Conservation (phyloP, 2,797 vertebrate species). For the Anolis apletophallus region DNA sequence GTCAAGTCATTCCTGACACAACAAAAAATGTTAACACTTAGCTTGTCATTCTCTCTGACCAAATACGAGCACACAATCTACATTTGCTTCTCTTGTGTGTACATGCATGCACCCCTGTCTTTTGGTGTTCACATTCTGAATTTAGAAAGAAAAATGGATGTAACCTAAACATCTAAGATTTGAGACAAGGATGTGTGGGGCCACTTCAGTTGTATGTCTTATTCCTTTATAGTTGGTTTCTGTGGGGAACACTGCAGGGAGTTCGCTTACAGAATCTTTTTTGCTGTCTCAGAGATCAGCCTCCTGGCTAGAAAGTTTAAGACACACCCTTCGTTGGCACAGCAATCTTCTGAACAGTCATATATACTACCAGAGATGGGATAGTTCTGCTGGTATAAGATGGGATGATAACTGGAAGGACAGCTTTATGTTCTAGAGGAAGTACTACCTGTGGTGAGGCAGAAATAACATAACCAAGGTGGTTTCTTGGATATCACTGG, state of each 20-base stretch:
- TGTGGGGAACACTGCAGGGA: not conserved
- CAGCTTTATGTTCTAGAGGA: not conserved
- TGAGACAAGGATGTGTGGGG: not conserved
- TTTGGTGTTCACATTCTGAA: not conserved
- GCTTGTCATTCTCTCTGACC: not conserved
- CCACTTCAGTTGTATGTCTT: not conserved
- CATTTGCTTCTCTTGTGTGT: not conserved
- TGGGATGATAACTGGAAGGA: conserved; percentile 5
- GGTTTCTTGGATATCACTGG: not conserved
- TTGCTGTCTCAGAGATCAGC: not conserved
- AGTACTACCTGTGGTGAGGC: not conserved
- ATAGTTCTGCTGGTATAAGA: not conserved
- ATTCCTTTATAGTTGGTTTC: conserved; percentile 14
- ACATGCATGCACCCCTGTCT: not conserved
- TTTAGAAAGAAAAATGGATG: not conserved
- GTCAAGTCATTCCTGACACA: no score
- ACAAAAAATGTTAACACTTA: not conserved
- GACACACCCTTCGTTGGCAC: not conserved
- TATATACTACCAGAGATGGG: not conserved
- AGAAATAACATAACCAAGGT: not conserved
- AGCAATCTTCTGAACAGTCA: not conserved
- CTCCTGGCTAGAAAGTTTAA: not conserved
- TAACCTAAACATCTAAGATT: conserved; percentile 17
- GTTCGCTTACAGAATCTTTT: conserved; percentile 13
- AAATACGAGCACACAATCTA: not conserved